These are phyloP conservation scores for Natator depressus DNA, from an alignment of 2,113 vertebrate genomes.

Conservation along the genomic window DNA sequence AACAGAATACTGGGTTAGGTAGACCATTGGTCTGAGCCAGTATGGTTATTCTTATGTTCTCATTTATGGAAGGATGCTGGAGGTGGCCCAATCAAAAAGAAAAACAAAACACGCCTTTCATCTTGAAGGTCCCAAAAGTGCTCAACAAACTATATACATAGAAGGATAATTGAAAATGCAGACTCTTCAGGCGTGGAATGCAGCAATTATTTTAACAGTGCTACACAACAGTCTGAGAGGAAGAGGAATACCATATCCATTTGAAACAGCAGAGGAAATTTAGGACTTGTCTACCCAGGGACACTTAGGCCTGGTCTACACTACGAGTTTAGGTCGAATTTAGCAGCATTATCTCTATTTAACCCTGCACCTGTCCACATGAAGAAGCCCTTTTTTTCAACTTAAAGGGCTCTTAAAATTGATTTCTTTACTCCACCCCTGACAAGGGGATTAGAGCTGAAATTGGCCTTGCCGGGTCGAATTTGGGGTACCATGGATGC, in stretches of 20 bases:
- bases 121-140: background rate
- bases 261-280: background rate
- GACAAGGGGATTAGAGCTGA: too few species aligned
- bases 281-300: background rate
- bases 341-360: too few species aligned
- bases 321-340: too few species aligned
- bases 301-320: too few species aligned
- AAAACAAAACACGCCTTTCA: background rate
- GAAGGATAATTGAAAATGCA: background rate
- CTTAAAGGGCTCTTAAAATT: too few species aligned
- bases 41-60: background rate
- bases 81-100: background rate
- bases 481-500: too few species aligned
- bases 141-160: background rate
- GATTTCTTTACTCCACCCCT: too few species aligned
- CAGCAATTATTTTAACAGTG: background rate
- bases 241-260: background rate
- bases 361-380: too few species aligned
- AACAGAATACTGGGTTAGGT: background rate
- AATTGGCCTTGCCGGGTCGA: too few species aligned
- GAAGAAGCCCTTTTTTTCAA: too few species aligned
- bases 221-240: background rate
- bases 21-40: background rate
- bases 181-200: background rate
- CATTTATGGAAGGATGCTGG: fast-evolving